phyloP scores from a whole-genome alignment of 1,140 invertebrate genomes.

The Psilanteris sp. region DNA sequence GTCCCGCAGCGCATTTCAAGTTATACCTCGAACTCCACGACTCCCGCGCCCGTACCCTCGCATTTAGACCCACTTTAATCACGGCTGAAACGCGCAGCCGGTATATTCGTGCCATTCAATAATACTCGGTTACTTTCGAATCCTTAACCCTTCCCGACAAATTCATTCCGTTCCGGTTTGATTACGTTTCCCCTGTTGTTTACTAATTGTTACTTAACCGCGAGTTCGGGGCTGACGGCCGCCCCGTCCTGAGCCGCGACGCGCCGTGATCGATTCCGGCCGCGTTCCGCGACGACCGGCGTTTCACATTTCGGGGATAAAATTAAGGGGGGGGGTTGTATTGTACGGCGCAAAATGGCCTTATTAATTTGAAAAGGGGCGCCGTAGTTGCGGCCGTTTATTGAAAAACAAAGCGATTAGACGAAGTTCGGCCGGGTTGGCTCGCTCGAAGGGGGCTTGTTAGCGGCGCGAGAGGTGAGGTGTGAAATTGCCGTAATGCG shows the following conservation, averaged over 20 bases:
- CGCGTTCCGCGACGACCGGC: too few relatives aligned
- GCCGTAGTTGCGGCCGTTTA: conserved; percentile 21
- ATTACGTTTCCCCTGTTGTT: conserved; percentile 60
- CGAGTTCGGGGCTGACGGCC: too few relatives aligned
- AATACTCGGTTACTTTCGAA: conserved; percentile 61
- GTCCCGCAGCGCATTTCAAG: conserved; percentile 48
- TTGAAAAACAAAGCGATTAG: conserved; percentile 6
- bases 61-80: conserved; percentile 75
- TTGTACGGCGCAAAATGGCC: too few relatives aligned
- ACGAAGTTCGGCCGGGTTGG: too few relatives aligned
- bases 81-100: conserved; percentile 71
- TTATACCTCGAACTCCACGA: conserved; percentile 31
- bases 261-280: too few relatives aligned
- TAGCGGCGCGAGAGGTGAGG: conserved; percentile 47
- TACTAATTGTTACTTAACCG: conserved; percentile 38
- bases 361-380: conserved; percentile 39
- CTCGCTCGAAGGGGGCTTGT: conserved; percentile 39
- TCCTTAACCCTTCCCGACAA: conserved; percentile 54
- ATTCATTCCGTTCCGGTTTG: conserved; percentile 74
- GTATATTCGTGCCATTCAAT: conserved; percentile 76
- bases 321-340: too few relatives aligned
- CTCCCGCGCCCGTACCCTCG: conserved; percentile 58
- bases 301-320: too few relatives aligned
- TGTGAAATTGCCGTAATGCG: conserved; percentile 55
- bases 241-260: too few relatives aligned